Conservation (phyloP, 2,888 invertebrate species). For the Melikaiella ostensackeni region DNA sequence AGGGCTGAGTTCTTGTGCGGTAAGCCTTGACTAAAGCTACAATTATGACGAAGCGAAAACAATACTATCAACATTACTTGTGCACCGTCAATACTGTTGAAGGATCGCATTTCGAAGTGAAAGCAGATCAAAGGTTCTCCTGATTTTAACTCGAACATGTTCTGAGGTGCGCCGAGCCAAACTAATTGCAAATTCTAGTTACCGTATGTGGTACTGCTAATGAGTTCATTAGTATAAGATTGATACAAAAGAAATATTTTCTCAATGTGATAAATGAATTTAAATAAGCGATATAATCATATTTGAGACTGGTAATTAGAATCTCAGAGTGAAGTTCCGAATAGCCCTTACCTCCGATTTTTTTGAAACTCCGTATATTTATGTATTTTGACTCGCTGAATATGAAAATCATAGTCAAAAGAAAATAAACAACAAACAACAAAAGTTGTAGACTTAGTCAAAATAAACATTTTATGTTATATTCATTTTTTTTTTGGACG, state of each 20-base stretch:
- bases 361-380: too few species aligned
- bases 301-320: background rate
- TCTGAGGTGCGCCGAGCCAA: background rate
- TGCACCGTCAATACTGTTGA: background rate
- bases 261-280: background rate
- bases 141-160: background rate
- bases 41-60: constrained; percentile 43
- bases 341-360: too few species aligned
- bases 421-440: too few species aligned
- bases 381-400: too few species aligned
- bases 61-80: constrained; percentile 50
- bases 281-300: background rate
- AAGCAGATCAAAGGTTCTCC: background rate
- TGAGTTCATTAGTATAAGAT: constrained; percentile 9
- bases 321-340: too few species aligned
- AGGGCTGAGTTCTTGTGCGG: constrained; percentile 24
- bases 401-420: too few species aligned
- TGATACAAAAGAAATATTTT: constrained; percentile 5
- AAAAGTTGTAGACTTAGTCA: too few species aligned
- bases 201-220: background rate
- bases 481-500: too few species aligned
- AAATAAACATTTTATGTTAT: too few species aligned
- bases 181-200: constrained; percentile 11
- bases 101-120: background rate
- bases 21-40: constrained; percentile 48